Evolutionary conservation across 2,888 invertebrate genomes (phyloP).

Genomic region (Pseudococcus jackbeardsleyi): DNA sequence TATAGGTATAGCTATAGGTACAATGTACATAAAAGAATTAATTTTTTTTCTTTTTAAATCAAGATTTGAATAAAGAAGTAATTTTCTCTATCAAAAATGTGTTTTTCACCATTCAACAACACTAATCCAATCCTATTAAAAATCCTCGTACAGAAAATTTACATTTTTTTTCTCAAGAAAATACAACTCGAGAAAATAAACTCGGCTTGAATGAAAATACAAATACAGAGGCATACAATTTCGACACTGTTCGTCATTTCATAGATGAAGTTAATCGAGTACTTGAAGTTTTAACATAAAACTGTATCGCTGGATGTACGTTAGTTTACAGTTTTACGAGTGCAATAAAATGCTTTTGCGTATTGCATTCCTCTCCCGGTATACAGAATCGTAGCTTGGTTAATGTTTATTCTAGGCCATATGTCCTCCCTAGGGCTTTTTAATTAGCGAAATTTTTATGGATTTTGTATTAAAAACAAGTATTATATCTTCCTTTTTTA

Average conservation of each 20-base stretch:
- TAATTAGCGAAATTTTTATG: conserved; percentile 21
- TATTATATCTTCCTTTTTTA: too few species aligned
- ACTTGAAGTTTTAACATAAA: conserved; percentile 8
- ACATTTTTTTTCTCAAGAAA: background rate
- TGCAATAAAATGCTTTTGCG: conserved; percentile 8
- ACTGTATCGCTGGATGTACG: background rate
- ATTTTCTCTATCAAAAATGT: background rate
- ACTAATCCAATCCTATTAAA: background rate
- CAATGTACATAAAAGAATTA: background rate
- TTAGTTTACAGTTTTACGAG: background rate
- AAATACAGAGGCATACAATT: background rate
- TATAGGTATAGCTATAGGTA: background rate
- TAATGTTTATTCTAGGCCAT: conserved; percentile 23
- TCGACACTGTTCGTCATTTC: background rate
- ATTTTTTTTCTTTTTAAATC: background rate
- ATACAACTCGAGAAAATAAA: background rate
- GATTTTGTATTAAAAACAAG: background rate
- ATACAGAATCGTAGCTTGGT: background rate
- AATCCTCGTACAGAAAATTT: background rate
- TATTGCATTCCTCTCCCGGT: background rate
- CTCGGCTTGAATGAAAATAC: background rate
- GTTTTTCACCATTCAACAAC: background rate
- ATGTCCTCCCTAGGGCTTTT: background rate
- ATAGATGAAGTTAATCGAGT: conserved; percentile 8
- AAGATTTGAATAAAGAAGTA: background rate